Conservation (phyloP, 2,888 invertebrate genomes). For the Clivina fossor region DNA sequence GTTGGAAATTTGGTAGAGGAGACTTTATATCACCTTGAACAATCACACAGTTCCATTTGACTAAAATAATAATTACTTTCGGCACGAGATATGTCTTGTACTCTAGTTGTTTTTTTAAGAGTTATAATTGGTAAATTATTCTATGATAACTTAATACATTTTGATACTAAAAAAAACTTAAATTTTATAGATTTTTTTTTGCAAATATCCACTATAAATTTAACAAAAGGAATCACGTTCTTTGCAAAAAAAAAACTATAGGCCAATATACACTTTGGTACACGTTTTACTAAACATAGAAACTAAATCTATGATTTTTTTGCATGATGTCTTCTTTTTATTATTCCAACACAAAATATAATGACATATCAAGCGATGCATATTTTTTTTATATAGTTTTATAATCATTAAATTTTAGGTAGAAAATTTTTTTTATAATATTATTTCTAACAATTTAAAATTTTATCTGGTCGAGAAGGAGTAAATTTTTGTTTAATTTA, state of each 20-base stretch:
- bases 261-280: slow-evolving; percentile 8
- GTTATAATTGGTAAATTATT: background rate
- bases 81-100: background rate
- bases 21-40: too few relatives aligned
- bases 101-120: background rate
- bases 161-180: background rate
- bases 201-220: background rate
- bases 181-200: background rate
- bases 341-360: background rate
- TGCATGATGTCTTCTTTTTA: too few relatives aligned
- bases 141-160: background rate
- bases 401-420: slow-evolving; percentile 1
- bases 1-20: too few relatives aligned
- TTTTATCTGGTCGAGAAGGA: background rate
- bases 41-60: too few relatives aligned
- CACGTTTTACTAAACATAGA: slow-evolving; percentile 10
- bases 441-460: background rate
- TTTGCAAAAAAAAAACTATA: background rate
- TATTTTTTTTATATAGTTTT: background rate
- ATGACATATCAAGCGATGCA: background rate
- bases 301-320: slow-evolving; percentile 21
- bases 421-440: slow-evolving; percentile 15
- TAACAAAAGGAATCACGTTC: background rate
- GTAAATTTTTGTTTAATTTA: background rate
- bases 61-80: background rate